phyloP scores from a whole-genome alignment of 1,140 invertebrate species.

The Tachypleus tridentatus region DNA sequence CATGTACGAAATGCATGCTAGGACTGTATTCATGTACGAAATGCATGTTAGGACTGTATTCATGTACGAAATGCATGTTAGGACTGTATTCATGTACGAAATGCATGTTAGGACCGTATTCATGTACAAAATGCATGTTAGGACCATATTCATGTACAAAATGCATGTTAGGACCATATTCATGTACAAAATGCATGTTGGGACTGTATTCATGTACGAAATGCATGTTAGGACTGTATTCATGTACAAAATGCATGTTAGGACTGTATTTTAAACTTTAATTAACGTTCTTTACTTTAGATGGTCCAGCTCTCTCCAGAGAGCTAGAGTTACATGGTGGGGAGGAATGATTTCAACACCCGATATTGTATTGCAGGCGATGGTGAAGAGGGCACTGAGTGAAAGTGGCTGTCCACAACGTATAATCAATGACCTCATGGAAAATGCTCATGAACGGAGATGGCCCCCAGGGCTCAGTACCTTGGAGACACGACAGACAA shows the following conservation, averaged over 20 bases:
- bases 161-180: conserved; percentile 1
- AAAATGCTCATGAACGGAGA: conserved; percentile 87
- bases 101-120: too few species aligned
- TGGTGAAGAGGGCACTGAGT: conserved; percentile 80
- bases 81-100: too few species aligned
- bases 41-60: conserved; percentile 7
- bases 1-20: not conserved
- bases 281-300: conserved; percentile 29
- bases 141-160: too few species aligned
- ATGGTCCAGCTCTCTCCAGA: conserved; percentile 71
- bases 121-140: too few species aligned
- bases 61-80: too few species aligned
- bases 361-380: conserved; percentile 76
- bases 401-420: conserved; percentile 85
- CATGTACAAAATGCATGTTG: not conserved
- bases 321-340: conserved; percentile 85
- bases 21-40: not conserved
- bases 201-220: not conserved
- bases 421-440: conserved; percentile 88
- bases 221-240: too few species aligned
- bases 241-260: too few species aligned
- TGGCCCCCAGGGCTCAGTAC: conserved; percentile 88
- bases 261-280: not conserved
- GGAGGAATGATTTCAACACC: conserved; percentile 96
- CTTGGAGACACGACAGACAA: conserved; percentile 77